Conservation (phyloP, 2,797 vertebrate species). For the Sarcoramphus papa region DNA sequence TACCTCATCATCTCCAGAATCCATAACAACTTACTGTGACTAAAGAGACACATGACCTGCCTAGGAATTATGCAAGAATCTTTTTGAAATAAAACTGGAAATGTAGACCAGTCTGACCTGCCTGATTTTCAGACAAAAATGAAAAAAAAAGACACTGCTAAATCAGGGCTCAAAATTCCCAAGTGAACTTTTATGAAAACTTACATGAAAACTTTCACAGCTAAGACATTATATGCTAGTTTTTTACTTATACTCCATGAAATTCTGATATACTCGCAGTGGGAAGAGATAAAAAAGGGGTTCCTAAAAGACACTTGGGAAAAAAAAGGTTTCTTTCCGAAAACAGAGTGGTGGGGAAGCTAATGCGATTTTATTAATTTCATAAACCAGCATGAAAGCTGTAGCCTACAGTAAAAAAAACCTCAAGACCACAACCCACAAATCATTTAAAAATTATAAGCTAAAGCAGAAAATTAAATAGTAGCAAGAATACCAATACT, state of each 20-base stretch:
- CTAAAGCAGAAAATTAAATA: neutral
- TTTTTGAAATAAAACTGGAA: neutral
- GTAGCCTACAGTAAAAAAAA: neutral
- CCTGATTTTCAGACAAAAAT: neutral
- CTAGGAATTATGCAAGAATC: neutral
- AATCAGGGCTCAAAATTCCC: neutral
- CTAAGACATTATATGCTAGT: neutral
- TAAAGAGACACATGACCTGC: neutral
- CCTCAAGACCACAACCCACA: neutral
- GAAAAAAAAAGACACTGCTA: neutral
- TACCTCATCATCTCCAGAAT: neutral
- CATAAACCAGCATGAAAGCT: neutral
- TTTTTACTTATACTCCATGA: neutral
- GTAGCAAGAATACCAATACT: neutral
- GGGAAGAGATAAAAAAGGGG: neutral
- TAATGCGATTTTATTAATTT: slow-evolving; percentile 4
- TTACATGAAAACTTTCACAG: neutral
- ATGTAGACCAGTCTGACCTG: neutral
- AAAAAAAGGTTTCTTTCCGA: neutral
- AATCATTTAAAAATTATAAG: neutral
- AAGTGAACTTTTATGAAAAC: neutral
- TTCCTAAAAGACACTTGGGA: neutral
- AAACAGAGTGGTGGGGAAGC: neutral
- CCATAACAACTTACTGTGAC: neutral
- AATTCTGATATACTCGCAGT: neutral